Evolutionary conservation across 2,888 invertebrate genomes (phyloP).

Genomic region (Lydus trimaculatus): DNA sequence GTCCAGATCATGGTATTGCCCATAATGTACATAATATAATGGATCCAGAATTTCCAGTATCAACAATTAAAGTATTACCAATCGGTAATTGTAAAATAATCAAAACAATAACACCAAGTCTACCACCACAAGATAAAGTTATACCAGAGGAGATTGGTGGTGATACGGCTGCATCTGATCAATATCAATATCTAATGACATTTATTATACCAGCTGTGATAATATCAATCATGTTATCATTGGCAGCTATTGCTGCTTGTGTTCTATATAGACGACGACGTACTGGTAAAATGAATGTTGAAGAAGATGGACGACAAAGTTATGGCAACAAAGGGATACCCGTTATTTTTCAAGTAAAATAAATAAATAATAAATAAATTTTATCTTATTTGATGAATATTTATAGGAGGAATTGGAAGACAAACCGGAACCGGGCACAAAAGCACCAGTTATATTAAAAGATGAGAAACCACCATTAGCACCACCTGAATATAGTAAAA

Average conservation of each 20-base stretch:
- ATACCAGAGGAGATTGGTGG: conserved; percentile 55
- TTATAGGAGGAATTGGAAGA: conserved; percentile 97
- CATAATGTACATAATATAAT: conserved; percentile 71
- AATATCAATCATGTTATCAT: conserved; percentile 84
- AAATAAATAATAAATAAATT: neutral
- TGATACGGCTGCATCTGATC: conserved; percentile 63
- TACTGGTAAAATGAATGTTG: conserved; percentile 84
- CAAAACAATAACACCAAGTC: conserved; percentile 48
- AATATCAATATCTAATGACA: conserved; percentile 78
- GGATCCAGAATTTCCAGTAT: conserved; percentile 75
- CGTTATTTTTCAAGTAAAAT: conserved; percentile 27
- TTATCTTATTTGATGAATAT: conserved; percentile 62
- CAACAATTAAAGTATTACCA: conserved; percentile 69
- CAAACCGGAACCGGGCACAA: conserved; percentile 86
- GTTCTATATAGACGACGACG: conserved; percentile 84
- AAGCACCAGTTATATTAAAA: conserved; percentile 92
- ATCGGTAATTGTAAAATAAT: conserved; percentile 65
- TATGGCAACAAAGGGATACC: conserved; percentile 75
- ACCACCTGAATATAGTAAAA: conserved; percentile 77
- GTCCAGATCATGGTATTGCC: conserved; percentile 66
- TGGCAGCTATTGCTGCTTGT: conserved; percentile 88
- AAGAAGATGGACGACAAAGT: conserved; percentile 83
- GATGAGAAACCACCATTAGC: conserved; percentile 94
- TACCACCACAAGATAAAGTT: conserved; percentile 29
- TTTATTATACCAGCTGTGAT: conserved; percentile 90